phyloP scores from a whole-genome alignment of 2,888 invertebrate genomes.

The Zelleria hepariella region DNA sequence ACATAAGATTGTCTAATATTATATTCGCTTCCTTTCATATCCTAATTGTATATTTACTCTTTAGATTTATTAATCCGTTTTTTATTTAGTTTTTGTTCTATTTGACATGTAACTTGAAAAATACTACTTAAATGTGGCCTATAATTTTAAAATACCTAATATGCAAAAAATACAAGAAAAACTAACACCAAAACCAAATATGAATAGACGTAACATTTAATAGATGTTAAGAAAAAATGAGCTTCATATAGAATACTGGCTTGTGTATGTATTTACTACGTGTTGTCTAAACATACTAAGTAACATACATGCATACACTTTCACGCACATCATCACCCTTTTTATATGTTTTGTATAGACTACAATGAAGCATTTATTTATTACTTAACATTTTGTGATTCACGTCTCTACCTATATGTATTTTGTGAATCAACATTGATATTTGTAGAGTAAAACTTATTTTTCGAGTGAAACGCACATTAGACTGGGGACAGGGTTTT shows the following conservation, averaged over 20 bases:
- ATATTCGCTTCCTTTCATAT: background rate
- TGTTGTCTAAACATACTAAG: conserved; percentile 53
- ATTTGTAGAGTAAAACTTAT: conserved; percentile 2
- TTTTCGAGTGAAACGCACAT: conserved; percentile 49
- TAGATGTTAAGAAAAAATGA: conserved; percentile 69
- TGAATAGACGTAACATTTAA: conserved; percentile 14
- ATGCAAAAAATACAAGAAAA: background rate
- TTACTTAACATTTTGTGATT: background rate
- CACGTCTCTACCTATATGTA: background rate
- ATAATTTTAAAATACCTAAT: background rate
- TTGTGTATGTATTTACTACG: conserved; percentile 46
- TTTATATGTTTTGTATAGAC: conserved; percentile 23
- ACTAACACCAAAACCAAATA: conserved; percentile 2
- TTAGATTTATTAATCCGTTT: too few relatives aligned
- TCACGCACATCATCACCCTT: conserved; percentile 24
- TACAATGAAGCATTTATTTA: conserved; percentile 8
- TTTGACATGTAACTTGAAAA: background rate
- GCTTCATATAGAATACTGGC: conserved; percentile 69
- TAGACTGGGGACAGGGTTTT: conserved; percentile 66
- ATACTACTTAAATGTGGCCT: background rate
- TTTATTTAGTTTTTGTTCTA: background rate
- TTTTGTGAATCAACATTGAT: background rate
- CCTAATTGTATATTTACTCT: background rate
- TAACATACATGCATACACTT: conserved; percentile 10
- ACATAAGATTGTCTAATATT: background rate